Percentiles rank a stretch among this genome's conserved stretches.
phyloP scores from a whole-genome alignment of 2,113 vertebrate species.

The Pelusios castaneus region DNA sequence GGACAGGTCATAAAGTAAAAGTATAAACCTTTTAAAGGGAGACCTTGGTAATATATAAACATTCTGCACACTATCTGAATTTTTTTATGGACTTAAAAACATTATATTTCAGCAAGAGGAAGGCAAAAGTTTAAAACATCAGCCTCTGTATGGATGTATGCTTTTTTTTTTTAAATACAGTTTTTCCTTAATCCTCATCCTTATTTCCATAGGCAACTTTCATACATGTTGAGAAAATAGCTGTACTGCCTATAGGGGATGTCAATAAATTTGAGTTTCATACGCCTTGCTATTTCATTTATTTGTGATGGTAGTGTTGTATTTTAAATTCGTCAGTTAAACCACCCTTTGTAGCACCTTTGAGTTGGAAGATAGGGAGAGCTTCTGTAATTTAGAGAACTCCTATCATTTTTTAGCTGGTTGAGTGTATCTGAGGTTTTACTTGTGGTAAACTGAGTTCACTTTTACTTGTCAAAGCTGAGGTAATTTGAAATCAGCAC shows the following conservation, averaged over 20 bases:
- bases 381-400: slow-evolving; percentile 52
- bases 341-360: slow-evolving; percentile 43
- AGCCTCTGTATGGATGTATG: slow-evolving; percentile 28
- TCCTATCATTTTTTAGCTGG: slow-evolving; percentile 51
- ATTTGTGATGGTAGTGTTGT: slow-evolving; percentile 13
- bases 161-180: slow-evolving; percentile 56
- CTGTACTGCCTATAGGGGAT: slow-evolving; percentile 40
- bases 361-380: slow-evolving; percentile 48
- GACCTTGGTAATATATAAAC: slow-evolving; percentile 87
- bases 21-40: slow-evolving; percentile 87
- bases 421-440: slow-evolving; percentile 54
- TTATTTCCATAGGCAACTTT: slow-evolving; percentile 54
- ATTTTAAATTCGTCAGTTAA: slow-evolving; percentile 67
- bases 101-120: slow-evolving; percentile 79
- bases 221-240: slow-evolving; percentile 56
- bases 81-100: slow-evolving; percentile 83
- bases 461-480: slow-evolving; percentile 52
- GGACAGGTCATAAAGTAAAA: slow-evolving; percentile 89
- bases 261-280: slow-evolving; percentile 59
- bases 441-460: slow-evolving; percentile 12
- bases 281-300: slow-evolving; percentile 55
- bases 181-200: slow-evolving; percentile 17
- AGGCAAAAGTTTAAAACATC: slow-evolving; percentile 76
- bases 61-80: slow-evolving; percentile 84
- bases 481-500: slow-evolving; percentile 10